Conservation (phyloP, 2,113 vertebrate species). For the Rhinogobius similis region DNA sequence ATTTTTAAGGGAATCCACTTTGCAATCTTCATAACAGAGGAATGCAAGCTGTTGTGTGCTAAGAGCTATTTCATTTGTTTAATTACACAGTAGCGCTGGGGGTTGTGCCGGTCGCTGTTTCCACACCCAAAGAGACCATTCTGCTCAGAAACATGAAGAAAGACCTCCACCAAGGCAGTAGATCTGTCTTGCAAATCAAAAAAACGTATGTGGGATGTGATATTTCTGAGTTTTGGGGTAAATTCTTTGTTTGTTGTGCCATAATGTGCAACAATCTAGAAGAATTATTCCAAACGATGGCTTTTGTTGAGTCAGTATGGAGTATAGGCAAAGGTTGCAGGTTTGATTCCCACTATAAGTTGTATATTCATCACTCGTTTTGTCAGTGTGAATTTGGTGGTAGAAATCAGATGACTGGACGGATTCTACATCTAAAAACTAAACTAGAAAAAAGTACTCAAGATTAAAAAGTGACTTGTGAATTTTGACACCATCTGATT, state of each 20-base stretch:
- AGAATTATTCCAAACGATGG: too few species aligned
- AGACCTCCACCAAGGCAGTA: neutral
- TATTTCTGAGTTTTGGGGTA: neutral
- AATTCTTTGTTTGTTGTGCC: neutral
- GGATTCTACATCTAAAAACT: too few species aligned
- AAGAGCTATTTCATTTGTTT: conserved; percentile 9
- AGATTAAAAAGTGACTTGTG: too few species aligned
- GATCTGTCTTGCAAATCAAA: neutral
- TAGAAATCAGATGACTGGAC: too few species aligned
- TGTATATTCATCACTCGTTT: too few species aligned
- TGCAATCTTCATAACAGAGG: conserved; percentile 1
- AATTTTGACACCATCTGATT: too few species aligned
- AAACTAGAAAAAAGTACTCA: too few species aligned
- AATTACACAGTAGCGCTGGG: conserved; percentile 1
- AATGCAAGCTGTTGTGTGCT: neutral
- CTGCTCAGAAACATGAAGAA: neutral
- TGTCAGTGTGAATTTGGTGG: too few species aligned
- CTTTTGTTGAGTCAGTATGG: too few species aligned
- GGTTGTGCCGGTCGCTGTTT: conserved; percentile 4
- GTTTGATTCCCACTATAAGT: too few species aligned
- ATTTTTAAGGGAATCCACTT: conserved; percentile 2
- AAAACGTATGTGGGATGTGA: too few species aligned
- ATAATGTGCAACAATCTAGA: neutral
- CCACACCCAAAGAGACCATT: neutral
- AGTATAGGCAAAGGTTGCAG: too few species aligned